Base-by-base conservation (phyloP, 64 coral and sea anemone species). In the Stylophora pistillata region DNA sequence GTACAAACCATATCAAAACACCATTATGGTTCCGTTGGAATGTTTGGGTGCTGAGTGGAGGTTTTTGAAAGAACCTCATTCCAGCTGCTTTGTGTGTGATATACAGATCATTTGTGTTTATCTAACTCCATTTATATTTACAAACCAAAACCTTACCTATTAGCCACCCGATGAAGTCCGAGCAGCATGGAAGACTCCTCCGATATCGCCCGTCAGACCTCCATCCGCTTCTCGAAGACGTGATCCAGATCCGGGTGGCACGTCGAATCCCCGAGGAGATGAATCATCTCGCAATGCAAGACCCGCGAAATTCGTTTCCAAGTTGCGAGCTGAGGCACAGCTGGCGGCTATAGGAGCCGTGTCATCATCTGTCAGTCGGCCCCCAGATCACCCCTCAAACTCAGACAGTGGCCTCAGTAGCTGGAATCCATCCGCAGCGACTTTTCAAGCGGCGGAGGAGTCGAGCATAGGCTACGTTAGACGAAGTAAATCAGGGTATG, bases 151-250 rank as follows among this genome's bases (percentile, higher is more conserved):
- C 25, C 10, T 69, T 88, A 10, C 23, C 47, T 10, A 15, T 52
- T 30, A 93, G 95, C 79, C 91, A 27, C 66, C 56, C 21, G 78
- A 87, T 59, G 81, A 93, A 71, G 91, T 89, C 6, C 78, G 64
- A 29, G 61, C 86, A 55, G 91, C 95, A 6, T 97, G 95, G 95
- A 92, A 78, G 88, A 97, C 95, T 65, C 95, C 95, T 53, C 95
- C 91, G 58, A 88, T 97, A 74, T 97, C 95, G 30, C 95, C 95
- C 29, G 78, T 90, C 30, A 80, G 87, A 56, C 91, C 82, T 18
- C 82, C 88, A 15, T 97, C 95, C 10, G 81, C 87, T 5, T n/a
- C 53, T 21, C 88, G 95, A 52, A 88, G 82, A 61, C 95, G 61
- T 68, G 91, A 73, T 21, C 37, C 56, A 26, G 37, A 72, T 34